phyloP scores from a whole-genome alignment of 2,888 invertebrate species.

The Drosophila falleni region DNA sequence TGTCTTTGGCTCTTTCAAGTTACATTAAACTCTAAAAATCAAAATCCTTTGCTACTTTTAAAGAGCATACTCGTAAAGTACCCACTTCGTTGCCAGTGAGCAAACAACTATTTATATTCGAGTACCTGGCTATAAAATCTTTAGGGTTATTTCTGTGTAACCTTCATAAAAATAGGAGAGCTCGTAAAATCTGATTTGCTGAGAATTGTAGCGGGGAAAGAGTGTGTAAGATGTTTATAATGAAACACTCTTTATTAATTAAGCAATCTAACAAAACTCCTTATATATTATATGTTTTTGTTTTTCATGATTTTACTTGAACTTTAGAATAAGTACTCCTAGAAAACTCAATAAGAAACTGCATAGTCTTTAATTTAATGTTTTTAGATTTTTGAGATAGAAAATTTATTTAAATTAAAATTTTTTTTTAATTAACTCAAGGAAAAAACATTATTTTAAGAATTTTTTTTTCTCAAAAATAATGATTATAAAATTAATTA shows the following conservation, averaged over 20 bases:
- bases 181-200: constrained; percentile 20
- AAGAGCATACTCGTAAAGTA: constrained; percentile 1
- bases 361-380: background rate
- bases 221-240: constrained; percentile 10
- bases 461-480: too few relatives aligned
- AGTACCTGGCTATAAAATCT: constrained; percentile 14
- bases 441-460: too few relatives aligned
- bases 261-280: constrained; percentile 10
- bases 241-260: constrained; percentile 22
- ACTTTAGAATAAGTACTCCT: background rate
- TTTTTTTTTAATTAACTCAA: too few relatives aligned
- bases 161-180: constrained; percentile 15
- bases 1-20: background rate
- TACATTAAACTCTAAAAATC: background rate
- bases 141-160: constrained; percentile 18
- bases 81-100: background rate
- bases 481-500: too few relatives aligned
- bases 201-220: constrained; percentile 11
- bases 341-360: background rate
- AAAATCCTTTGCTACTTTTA: background rate
- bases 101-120: background rate
- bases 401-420: too few relatives aligned
- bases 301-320: background rate
- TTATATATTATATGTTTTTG: background rate
- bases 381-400: background rate